Evolutionary conservation across 2,113 vertebrate genomes (phyloP), one percentile per base, ranked within the genome.

Genomic region (Malaclemys terrapin): DNA sequence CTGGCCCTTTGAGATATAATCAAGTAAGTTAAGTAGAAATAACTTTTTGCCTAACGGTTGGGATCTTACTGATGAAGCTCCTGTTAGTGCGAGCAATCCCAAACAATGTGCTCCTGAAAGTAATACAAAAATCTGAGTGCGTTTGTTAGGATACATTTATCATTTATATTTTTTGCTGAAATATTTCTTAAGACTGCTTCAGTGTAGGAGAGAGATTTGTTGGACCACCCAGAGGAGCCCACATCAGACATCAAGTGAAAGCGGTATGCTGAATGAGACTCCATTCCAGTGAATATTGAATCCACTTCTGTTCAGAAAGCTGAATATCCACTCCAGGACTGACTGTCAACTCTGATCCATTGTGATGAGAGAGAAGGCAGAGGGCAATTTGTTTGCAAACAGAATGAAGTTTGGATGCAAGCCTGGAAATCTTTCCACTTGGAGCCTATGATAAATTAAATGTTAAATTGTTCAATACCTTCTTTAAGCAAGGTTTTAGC

Each of bases 341-440:
- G 83, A 88, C 82, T 94, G 91, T 95, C 85, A 90, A 31, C 95
- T 93, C 91, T 96, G 89, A 95, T 93, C 88, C 82, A 90, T 80
- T 56, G 7, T 93, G 91, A 91, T 65, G 89, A 49, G 65, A 90
- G 75, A 93, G 72, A 88, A 78, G 84, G 45, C 53, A 89, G 82
- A 92, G 92, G 45, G 16, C 45, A 82, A 76, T 91, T 93, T 87
- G 10, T 85, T 88, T 82, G 56, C 69, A 95, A 96, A 95, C 89
- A 94, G 54, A 91, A 87, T 82, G 31, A 13, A 93, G 17, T 90
- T 94, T 93, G 95, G 76, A 93, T 91, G 19, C 83, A 93, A 94
- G 90, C 78, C 82, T 96, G 85, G 72, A 96, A 95, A 87, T 81
- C 89, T 93, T 91, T 92, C 89, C 62, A 95, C 84, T 97, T 97